Percentiles rank a stretch among this genome's conserved stretches.
Evolutionary conservation across 2,888 invertebrate genomes (phyloP).

Genomic region (Eupeodes latifasciatus): DNA sequence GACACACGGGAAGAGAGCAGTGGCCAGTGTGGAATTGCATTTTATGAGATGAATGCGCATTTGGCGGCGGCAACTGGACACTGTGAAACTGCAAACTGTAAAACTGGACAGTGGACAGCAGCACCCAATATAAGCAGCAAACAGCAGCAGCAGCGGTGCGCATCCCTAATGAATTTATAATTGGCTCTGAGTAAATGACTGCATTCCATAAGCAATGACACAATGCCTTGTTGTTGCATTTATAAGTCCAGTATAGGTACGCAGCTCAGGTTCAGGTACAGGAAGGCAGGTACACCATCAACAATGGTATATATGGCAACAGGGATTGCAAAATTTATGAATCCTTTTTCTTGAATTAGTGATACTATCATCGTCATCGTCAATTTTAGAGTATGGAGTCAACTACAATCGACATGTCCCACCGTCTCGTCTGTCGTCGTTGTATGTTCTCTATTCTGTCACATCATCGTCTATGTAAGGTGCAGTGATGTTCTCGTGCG

Average conservation of each 20-base stretch:
- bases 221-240: conserved; percentile 45
- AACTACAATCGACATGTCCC: conserved; percentile 77
- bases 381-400: conserved; percentile 72
- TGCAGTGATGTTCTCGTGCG: conserved; percentile 9
- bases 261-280: neutral
- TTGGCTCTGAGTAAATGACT: conserved; percentile 74
- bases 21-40: conserved; percentile 25
- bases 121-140: neutral
- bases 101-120: conserved; percentile 34
- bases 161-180: conserved; percentile 76
- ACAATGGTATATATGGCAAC: conserved; percentile 49
- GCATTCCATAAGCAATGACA: conserved; percentile 74
- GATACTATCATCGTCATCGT: conserved; percentile 61
- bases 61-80: conserved; percentile 51
- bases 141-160: conserved; percentile 40
- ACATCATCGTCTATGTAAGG: conserved; percentile 77
- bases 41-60: conserved; percentile 68
- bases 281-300: neutral
- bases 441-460: conserved; percentile 16
- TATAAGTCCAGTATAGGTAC: neutral
- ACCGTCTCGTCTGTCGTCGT: conserved; percentile 58
- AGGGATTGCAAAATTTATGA: conserved; percentile 70
- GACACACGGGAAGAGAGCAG: conserved; percentile 13
- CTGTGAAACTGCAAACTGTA: conserved; percentile 11
- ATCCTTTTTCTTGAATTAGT: conserved; percentile 73